Percentiles rank a stretch among this genome's conserved stretches.
phyloP scores from a whole-genome alignment of 2,888 invertebrate genomes.

The Allacma fusca region DNA sequence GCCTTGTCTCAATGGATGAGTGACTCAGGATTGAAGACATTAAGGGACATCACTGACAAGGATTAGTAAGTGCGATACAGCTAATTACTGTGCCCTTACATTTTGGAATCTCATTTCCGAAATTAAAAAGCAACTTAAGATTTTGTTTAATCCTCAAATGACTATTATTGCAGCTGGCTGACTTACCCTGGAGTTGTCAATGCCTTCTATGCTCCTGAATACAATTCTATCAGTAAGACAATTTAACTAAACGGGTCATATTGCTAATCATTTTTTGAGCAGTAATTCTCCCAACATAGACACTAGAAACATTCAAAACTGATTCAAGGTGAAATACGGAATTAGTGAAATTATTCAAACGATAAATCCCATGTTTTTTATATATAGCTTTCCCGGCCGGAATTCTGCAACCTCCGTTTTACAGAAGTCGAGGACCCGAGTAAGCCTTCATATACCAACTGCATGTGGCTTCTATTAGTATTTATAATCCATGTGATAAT shows the following conservation, averaged over 20 bases:
- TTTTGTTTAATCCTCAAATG: neutral
- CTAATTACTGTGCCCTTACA: too few relatives aligned
- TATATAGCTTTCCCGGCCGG: conserved; percentile 78
- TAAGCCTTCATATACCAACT: conserved; percentile 35
- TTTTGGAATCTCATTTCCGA: too few relatives aligned
- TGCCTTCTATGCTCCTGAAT: conserved; percentile 75
- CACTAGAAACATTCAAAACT: too few relatives aligned
- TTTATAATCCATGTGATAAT: neutral
- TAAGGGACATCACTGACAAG: conserved; percentile 47
- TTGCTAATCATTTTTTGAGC: neutral
- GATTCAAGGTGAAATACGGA: too few relatives aligned
- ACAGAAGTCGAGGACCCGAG: conserved; percentile 71
- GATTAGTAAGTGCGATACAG: conserved; percentile 1
- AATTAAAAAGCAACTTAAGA: too few relatives aligned
- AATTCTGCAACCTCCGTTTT: conserved; percentile 84
- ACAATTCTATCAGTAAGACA: conserved; percentile 73
- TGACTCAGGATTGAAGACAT: conserved; percentile 41
- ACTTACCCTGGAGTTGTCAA: conserved; percentile 71
- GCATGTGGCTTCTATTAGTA: neutral
- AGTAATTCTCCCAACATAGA: too few relatives aligned
- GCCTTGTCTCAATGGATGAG: conserved; percentile 42
- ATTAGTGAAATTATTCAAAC: too few relatives aligned
- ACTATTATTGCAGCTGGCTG: conserved; percentile 47
- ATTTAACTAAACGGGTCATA: too few relatives aligned
- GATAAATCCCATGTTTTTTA: too few relatives aligned